Conservation (phyloP, 2,888 invertebrate species). For the Callyntrura sp. region DNA sequence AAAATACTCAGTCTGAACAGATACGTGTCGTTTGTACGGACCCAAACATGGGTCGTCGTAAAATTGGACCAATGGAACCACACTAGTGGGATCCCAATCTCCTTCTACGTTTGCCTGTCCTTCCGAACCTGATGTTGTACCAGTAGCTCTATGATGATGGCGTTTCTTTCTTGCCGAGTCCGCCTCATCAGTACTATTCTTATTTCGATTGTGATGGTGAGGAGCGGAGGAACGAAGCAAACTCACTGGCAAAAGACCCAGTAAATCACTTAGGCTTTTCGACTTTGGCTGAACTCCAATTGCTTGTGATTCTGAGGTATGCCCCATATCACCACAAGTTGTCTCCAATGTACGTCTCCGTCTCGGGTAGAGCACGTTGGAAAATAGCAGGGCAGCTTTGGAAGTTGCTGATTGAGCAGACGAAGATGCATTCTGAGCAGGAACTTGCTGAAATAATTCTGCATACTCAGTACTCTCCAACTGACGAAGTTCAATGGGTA, state of each 20-base stretch:
- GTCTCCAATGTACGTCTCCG: constrained; percentile 82
- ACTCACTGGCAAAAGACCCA: constrained; percentile 86
- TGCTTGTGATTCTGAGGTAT: constrained; percentile 45
- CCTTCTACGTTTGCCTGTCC: neutral
- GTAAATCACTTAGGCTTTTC: constrained; percentile 93
- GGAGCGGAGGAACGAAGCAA: constrained; percentile 88
- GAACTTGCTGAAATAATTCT: constrained; percentile 84
- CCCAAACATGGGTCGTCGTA: constrained; percentile 55
- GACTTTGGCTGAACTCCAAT: constrained; percentile 88
- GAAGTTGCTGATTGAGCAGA: constrained; percentile 52
- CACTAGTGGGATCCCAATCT: neutral
- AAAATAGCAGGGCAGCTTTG: constrained; percentile 71
- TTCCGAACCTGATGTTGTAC: constrained; percentile 32
- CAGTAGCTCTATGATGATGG: constrained; percentile 55
- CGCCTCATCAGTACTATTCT: neutral
- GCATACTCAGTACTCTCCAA: constrained; percentile 87
- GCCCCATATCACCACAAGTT: constrained; percentile 72
- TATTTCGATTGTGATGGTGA: neutral
- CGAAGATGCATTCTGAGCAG: constrained; percentile 47
- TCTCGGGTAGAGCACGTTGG: constrained; percentile 81
- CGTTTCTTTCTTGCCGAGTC: constrained; percentile 32
- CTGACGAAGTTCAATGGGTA: constrained; percentile 95
- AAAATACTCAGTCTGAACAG: constrained; percentile 77
- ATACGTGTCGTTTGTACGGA: constrained; percentile 71
- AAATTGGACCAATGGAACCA: constrained; percentile 58